phyloP scores from a whole-genome alignment of 2,888 invertebrate species.

The Pterostichus madidus region DNA sequence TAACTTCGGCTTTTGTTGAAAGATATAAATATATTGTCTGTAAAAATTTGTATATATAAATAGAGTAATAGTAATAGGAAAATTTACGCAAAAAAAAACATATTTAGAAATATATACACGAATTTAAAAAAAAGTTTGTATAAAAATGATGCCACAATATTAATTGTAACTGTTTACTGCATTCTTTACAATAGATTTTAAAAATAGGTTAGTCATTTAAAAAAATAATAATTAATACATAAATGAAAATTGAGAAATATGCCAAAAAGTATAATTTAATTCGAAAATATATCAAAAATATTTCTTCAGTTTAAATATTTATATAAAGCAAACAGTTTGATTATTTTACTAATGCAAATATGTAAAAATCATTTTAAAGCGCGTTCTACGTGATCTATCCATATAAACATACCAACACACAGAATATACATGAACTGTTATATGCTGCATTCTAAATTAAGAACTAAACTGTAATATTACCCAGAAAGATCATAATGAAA shows the following conservation, averaged over 20 bases:
- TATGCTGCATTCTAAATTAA: slow-evolving; percentile 62
- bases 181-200: too few species aligned
- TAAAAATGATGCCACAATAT: too few species aligned
- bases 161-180: too few species aligned
- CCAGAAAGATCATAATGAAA: slow-evolving; percentile 5
- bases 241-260: too few species aligned
- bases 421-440: neutral
- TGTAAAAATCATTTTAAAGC: neutral
- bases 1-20: neutral
- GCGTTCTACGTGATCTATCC: slow-evolving; percentile 26
- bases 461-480: slow-evolving; percentile 41
- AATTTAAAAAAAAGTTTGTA: too few species aligned
- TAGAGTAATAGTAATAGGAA: neutral
- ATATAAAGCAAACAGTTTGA: slow-evolving; percentile 10
- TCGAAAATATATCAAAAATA: slow-evolving; percentile 6
- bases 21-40: neutral
- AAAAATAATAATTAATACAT: too few species aligned
- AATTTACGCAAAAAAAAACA: neutral
- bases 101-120: too few species aligned
- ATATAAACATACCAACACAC: slow-evolving; percentile 24
- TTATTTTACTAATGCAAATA: slow-evolving; percentile 28
- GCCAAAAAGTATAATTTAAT: too few species aligned
- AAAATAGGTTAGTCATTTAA: too few species aligned
- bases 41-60: neutral
- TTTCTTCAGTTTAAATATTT: slow-evolving; percentile 34